Evolutionary conservation across 2,797 vertebrate genomes (phyloP).

Genomic region (Fratercula arctica): DNA sequence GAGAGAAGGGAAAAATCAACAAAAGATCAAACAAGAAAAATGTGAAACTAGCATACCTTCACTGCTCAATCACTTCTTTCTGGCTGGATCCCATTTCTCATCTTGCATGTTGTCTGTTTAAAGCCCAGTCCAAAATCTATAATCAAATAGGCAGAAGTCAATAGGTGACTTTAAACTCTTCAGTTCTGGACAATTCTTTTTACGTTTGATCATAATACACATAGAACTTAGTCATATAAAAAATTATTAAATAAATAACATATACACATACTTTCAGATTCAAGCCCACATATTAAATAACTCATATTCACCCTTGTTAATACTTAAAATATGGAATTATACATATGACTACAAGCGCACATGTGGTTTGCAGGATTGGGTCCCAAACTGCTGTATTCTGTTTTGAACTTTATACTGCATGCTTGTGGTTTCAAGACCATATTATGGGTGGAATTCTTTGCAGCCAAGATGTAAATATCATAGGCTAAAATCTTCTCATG

Average conservation of each 20-base stretch:
- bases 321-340: not conserved
- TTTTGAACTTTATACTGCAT: not conserved
- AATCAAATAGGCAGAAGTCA: not conserved
- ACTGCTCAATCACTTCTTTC: not conserved
- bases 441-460: not conserved
- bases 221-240: not conserved
- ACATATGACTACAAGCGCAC: not conserved
- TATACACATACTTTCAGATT: not conserved
- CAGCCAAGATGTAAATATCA: not conserved
- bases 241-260: not conserved
- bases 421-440: not conserved
- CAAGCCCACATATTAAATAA: not conserved
- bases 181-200: not conserved
- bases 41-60: not conserved
- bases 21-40: constrained; percentile 44
- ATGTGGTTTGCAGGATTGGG: not conserved
- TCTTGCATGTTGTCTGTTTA: not conserved
- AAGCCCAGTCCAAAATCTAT: not conserved
- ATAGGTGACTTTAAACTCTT: not conserved
- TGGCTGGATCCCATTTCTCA: not conserved
- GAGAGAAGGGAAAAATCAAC: constrained; percentile 32
- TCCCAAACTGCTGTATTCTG: not conserved
- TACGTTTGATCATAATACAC: not conserved
- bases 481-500: not conserved
- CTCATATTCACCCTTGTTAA: not conserved